Percentiles rank a stretch among this genome's conserved stretches.
These are phyloP conservation scores for Anguilla obscura DNA, from an alignment of 2,797 vertebrate species.

Conservation along the genomic window DNA sequence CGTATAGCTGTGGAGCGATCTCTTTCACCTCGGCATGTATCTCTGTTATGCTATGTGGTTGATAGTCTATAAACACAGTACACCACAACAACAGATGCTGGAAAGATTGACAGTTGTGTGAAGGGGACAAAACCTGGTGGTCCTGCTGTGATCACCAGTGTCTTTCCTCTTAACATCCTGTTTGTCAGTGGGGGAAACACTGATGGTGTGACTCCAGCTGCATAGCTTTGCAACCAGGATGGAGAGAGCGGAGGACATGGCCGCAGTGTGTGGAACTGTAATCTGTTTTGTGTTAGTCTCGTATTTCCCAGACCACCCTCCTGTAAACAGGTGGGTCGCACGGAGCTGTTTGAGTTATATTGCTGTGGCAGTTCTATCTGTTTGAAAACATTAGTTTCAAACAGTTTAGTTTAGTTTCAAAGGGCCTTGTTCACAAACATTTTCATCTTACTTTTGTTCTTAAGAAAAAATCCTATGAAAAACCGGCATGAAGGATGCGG, in stretches of 20 bases:
- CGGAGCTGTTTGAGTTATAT: background rate
- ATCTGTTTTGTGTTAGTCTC: background rate
- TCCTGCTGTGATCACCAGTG: background rate
- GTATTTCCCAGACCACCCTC: background rate
- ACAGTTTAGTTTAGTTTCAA: background rate
- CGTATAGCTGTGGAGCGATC: background rate
- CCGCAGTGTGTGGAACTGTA: background rate
- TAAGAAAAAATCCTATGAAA: background rate
- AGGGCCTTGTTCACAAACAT: background rate
- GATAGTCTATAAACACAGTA: background rate
- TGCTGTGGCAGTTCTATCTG: background rate
- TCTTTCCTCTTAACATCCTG: background rate
- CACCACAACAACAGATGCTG: background rate
- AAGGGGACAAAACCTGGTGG: background rate
- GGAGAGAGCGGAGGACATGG: background rate
- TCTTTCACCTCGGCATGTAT: constrained; percentile 15
- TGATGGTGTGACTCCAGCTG: background rate
- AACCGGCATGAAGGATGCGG: background rate
- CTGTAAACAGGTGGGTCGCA: constrained; percentile 29
- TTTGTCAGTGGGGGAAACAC: background rate
- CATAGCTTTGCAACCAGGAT: constrained; percentile 9
- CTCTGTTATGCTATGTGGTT: background rate
- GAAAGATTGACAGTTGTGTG: background rate
- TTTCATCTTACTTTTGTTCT: background rate
- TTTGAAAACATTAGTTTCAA: background rate